Evolutionary conservation across 2,113 vertebrate species (phyloP), one percentile per base, ranked within the genome.

Genomic region (Chiloscyllium plagiosum): DNA sequence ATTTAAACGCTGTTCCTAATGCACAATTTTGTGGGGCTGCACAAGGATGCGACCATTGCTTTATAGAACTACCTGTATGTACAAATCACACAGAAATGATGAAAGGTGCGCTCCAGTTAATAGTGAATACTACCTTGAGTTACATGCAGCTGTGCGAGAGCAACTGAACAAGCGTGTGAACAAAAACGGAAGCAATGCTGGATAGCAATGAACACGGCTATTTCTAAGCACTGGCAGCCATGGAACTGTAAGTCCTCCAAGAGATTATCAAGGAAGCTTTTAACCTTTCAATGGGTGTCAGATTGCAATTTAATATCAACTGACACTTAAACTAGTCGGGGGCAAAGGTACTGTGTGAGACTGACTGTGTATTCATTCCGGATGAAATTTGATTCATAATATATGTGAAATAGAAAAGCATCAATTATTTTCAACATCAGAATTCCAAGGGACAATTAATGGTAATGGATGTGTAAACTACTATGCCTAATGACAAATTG

Each of bases 201-300:
- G 61, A 65, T 19, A 65, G 33, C 66, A 93, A 10, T 66, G 17
- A 37, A 93, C 89, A 68, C 37, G 61, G 89, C n/a, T 66, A 61
- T 68, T 93, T 37, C 61, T 93, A n/a, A 37, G n/a, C 22, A n/a
- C 89, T 93, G 89, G 37, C 61, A 93, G 89, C 89, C 61, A 93
- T 92, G 33, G 29, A 56, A 65, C 33, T 65, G 56, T 33, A 10
- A 33, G 37, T 93, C 61, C 61, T 22, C 89, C 89, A 66, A 93
- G 61, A 93, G 61, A 66, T 37, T n/a, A 93, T 93, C 89, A 93
- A 93, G 6, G 61, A 93, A 93, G n/a, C 33, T 68, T 93, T 93
- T 93, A 93, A 93, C 89, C 89, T 93, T 93, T 92, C 89, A 92
- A 92, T 92, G 1, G 61, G n/a, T 93, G 89, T 93, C 89, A 93